Conservation (phyloP, 2,113 vertebrate genomes). For the Lota lota region DNA sequence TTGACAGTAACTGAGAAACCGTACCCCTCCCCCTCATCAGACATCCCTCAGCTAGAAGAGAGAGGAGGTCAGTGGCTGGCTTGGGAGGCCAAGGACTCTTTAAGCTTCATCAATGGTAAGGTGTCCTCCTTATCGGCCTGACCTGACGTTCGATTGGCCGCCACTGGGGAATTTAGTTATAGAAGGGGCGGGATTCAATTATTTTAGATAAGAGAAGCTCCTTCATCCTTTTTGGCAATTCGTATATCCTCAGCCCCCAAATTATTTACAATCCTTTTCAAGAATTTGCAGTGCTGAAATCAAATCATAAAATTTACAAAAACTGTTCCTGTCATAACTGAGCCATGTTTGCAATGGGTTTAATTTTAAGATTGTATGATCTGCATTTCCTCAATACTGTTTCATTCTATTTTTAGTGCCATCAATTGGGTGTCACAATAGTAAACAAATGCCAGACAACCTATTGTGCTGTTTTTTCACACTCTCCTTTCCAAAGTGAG, state of each 20-base stretch:
- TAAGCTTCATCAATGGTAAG: conserved; percentile 75
- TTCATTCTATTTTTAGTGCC: too few species aligned
- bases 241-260: conserved; percentile 21
- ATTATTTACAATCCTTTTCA: conserved; percentile 53
- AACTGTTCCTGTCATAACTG: too few species aligned
- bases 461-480: too few species aligned
- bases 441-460: too few species aligned
- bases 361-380: too few species aligned
- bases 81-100: conserved; percentile 56
- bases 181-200: conserved; percentile 22
- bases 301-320: too few species aligned
- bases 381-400: too few species aligned
- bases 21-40: conserved; percentile 65
- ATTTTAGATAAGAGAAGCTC: conserved; percentile 28
- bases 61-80: conserved; percentile 69
- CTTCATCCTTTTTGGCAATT: background rate
- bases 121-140: conserved; percentile 50
- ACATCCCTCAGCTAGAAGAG: conserved; percentile 68
- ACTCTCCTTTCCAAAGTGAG: too few species aligned
- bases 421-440: too few species aligned
- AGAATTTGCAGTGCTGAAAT: conserved; percentile 41
- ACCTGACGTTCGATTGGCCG: conserved; percentile 39
- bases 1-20: conserved; percentile 66
- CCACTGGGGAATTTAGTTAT: conserved; percentile 26
- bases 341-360: too few species aligned